phyloP scores from a whole-genome alignment of 1,140 invertebrate species.

The Charaxes varanes region DNA sequence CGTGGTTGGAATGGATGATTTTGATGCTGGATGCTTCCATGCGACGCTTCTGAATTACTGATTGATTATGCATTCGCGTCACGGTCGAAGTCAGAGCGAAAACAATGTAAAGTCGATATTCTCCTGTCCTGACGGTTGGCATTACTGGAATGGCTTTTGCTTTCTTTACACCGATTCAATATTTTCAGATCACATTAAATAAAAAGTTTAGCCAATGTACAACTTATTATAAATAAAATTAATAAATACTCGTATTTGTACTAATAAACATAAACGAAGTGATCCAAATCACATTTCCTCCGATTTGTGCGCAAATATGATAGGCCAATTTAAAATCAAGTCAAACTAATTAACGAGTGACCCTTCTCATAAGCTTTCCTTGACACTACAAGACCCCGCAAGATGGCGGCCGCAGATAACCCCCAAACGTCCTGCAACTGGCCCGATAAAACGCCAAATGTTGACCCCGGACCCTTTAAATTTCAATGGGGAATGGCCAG shows the following conservation, averaged over 20 bases:
- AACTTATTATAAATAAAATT: too few relatives aligned
- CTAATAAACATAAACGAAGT: background rate
- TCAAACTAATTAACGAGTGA: slow-evolving; percentile 27
- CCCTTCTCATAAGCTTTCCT: slow-evolving; percentile 58
- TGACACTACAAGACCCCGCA: slow-evolving; percentile 47
- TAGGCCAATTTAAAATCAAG: slow-evolving; percentile 15
- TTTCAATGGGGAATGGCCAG: slow-evolving; percentile 30
- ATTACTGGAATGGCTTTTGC: slow-evolving; percentile 10
- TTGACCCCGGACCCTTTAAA: slow-evolving; percentile 35
- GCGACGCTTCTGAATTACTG: slow-evolving; percentile 57
- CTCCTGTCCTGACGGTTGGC: slow-evolving; percentile 25
- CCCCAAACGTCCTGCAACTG: slow-evolving; percentile 46
- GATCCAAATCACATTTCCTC: slow-evolving; percentile 1
- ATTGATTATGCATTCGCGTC: slow-evolving; percentile 69
- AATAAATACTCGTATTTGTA: too few relatives aligned
- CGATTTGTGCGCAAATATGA: slow-evolving; percentile 14
- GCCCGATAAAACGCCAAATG: slow-evolving; percentile 63
- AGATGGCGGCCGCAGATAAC: slow-evolving; percentile 56
- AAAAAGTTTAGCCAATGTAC: too few relatives aligned
- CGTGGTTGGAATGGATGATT: slow-evolving; percentile 29
- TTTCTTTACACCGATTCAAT: too few relatives aligned
- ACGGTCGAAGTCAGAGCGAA: slow-evolving; percentile 43
- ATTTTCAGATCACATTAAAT: too few relatives aligned
- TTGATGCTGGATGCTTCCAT: slow-evolving; percentile 16
- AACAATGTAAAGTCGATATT: slow-evolving; percentile 35